These are phyloP conservation scores for Ascidia mentula DNA, from an alignment of 23 tunicate species.

Conservation along the genomic window DNA sequence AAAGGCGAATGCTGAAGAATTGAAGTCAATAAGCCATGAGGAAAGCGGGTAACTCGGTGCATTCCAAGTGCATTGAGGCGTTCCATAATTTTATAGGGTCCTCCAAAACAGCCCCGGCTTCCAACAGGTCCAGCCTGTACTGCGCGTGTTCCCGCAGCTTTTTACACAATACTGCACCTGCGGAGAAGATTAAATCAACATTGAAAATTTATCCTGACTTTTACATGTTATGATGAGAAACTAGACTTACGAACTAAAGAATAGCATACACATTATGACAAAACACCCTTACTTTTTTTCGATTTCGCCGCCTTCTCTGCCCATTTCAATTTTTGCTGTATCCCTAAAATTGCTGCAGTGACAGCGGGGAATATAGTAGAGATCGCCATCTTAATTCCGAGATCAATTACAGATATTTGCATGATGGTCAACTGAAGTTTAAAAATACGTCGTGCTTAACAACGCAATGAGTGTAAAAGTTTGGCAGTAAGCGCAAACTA, in stretches of 20 bases:
- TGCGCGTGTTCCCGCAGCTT: not conserved
- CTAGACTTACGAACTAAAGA: not conserved
- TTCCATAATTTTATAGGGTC: constrained; percentile 26
- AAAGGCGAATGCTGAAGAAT: not conserved
- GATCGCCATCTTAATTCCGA: not conserved
- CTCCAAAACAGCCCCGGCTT: constrained; percentile 9
- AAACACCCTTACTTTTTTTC: not conserved
- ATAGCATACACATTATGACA: not conserved
- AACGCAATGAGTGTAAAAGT: not conserved
- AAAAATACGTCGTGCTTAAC: not conserved
- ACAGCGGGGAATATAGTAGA: constrained; percentile 33
- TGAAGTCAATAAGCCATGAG: not conserved
- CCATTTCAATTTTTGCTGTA: not conserved
- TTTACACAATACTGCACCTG: constrained; percentile 15
- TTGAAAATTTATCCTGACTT: too few relatives aligned
- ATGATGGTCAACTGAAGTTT: constrained; percentile 11
- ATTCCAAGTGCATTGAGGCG: constrained; percentile 10
- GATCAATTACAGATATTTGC: not conserved
- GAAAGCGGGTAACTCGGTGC: constrained; percentile 22
- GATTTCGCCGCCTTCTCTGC: not conserved
- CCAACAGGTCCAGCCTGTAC: constrained; percentile 13
- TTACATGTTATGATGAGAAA: too few relatives aligned
- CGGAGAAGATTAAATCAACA: too few relatives aligned
- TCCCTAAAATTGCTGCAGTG: not conserved
- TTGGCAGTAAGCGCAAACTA: not conserved